Conservation (phyloP, 2,113 vertebrate genomes). For the Coptodon rendalli region DNA sequence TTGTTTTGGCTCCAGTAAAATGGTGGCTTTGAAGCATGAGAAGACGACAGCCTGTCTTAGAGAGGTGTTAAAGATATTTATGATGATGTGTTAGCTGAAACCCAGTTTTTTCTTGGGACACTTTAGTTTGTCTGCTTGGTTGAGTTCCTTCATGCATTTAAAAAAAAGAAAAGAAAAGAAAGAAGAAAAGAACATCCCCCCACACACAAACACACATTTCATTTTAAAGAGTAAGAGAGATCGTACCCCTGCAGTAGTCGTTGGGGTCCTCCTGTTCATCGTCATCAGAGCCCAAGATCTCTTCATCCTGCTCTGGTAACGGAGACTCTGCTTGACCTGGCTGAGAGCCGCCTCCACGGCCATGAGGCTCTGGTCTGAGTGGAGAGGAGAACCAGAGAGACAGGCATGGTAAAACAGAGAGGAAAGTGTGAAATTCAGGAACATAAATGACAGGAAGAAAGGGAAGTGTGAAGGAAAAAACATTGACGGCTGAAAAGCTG, state of each 20-base stretch:
- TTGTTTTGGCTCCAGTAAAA: background rate
- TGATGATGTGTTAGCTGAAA: background rate
- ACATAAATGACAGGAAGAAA: background rate
- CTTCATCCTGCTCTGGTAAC: slow-evolving; percentile 88
- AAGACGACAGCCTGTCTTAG: background rate
- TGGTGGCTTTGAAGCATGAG: background rate
- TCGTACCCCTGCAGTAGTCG: slow-evolving; percentile 90
- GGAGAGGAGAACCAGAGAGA: background rate
- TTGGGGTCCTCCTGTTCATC: slow-evolving; percentile 97
- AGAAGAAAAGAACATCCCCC: background rate
- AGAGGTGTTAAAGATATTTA: background rate
- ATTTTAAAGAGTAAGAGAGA: background rate
- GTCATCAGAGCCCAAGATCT: slow-evolving; percentile 95
- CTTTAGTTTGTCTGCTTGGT: background rate
- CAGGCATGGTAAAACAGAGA: background rate
- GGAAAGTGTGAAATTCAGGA: background rate
- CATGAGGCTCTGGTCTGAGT: slow-evolving; percentile 80
- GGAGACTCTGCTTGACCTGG: slow-evolving; percentile 77
- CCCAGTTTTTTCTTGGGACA: background rate
- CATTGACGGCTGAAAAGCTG: background rate
- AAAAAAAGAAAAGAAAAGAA: background rate
- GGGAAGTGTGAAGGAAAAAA: background rate
- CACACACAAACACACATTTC: background rate
- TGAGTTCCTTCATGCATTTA: background rate
- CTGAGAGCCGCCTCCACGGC: slow-evolving; percentile 76